Conservation (phyloP, 2,888 invertebrate species). For the Platycheirus rosarum region DNA sequence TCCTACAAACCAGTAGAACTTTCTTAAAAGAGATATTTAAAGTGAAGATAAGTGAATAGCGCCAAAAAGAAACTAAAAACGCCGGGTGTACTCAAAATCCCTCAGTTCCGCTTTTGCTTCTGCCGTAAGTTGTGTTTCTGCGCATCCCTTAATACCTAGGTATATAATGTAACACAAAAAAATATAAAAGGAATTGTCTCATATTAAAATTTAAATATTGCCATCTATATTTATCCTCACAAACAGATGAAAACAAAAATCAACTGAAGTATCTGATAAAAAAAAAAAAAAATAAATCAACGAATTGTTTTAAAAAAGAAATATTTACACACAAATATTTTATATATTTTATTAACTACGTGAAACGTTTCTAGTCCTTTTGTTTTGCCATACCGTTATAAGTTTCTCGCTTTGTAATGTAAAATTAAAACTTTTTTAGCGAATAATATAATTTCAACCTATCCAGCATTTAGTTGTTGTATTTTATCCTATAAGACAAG, state of each 20-base stretch:
- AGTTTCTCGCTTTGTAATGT: conserved; percentile 45
- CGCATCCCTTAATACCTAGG: conserved; percentile 52
- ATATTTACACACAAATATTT: conserved; percentile 48
- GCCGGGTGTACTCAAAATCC: conserved; percentile 49
- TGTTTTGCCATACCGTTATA: conserved; percentile 71
- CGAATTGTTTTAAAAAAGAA: conserved; percentile 61
- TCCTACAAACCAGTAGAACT: conserved; percentile 71
- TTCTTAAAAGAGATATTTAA: conserved; percentile 48
- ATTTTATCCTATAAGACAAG: conserved; percentile 40
- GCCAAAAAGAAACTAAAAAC: conserved; percentile 51
- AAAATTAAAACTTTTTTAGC: conserved; percentile 35
- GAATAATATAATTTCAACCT: conserved; percentile 27
- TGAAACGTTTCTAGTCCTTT: conserved; percentile 71
- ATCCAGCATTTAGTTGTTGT: conserved; percentile 36
- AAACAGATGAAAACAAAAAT: conserved; percentile 31
- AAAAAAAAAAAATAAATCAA: conserved; percentile 56
- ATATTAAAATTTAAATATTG: conserved; percentile 27
- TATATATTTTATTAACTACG: conserved; percentile 53
- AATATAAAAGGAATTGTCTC: conserved; percentile 21
- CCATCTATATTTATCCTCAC: conserved; percentile 48
- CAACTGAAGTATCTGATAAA: conserved; percentile 61
- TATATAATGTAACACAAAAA: conserved; percentile 36
- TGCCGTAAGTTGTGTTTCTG: conserved; percentile 70
- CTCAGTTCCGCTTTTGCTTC: conserved; percentile 71
- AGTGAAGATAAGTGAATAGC: conserved; percentile 59